Evolutionary conservation across 2,888 invertebrate genomes (phyloP).

Genomic region (Laothoe populi): DNA sequence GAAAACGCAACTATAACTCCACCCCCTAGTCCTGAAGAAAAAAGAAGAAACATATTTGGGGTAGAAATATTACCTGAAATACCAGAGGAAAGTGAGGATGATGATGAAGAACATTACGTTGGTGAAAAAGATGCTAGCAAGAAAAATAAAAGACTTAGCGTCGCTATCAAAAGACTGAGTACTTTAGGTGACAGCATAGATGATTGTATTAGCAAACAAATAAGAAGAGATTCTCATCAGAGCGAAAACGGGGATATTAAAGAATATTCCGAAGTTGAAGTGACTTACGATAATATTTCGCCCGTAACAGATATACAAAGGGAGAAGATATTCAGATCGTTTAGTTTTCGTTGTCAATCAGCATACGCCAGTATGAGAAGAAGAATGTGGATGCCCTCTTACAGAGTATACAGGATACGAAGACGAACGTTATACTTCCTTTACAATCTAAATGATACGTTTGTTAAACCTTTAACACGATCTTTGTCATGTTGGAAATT

Average conservation of each 20-base stretch:
- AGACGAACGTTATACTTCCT: constrained; percentile 64
- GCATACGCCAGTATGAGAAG: constrained; percentile 68
- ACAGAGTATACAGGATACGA: constrained; percentile 69
- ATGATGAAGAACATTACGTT: constrained; percentile 49
- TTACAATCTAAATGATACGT: constrained; percentile 74
- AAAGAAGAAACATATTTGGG: constrained; percentile 75
- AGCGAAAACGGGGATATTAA: constrained; percentile 55
- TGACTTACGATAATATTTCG: constrained; percentile 71
- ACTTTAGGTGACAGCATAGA: constrained; percentile 79
- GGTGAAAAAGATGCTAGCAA: constrained; percentile 48
- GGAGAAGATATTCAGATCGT: constrained; percentile 75
- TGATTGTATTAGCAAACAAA: constrained; percentile 75
- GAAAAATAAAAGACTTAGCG: constrained; percentile 68
- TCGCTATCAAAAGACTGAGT: constrained; percentile 81
- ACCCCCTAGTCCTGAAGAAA: constrained; percentile 78
- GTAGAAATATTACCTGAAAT: constrained; percentile 83
- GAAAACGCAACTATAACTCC: constrained; percentile 68
- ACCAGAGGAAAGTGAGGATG: constrained; percentile 79
- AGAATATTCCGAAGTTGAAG: constrained; percentile 71
- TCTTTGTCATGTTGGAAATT: constrained; percentile 76
- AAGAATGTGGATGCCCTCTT: constrained; percentile 73
- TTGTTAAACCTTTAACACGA: constrained; percentile 73
- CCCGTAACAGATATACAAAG: constrained; percentile 75
- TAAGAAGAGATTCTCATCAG: constrained; percentile 65
- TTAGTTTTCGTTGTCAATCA: constrained; percentile 74